These are phyloP conservation scores for honey bee (Apis mellifera) DNA, from an alignment of 1,140 invertebrate species.

Conservation along the genomic window Amel_HAv3.1 CM009935.2:5831501-5832000, in stretches of 20 bases:
- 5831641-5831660: background rate
- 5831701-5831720: background rate
- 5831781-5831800: background rate
- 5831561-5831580: conserved; percentile 11
- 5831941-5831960: background rate
- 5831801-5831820: background rate
- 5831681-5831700: background rate
- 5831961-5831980: background rate
- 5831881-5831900: conserved; percentile 22
- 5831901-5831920: conserved; percentile 1
- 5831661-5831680: background rate
- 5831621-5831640: conserved; percentile 11
- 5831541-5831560: conserved; percentile 7
- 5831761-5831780: background rate
- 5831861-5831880: conserved; percentile 30
- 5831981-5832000: conserved; percentile 7
- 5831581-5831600: background rate
- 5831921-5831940: conserved; percentile 27
- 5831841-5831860: conserved; percentile 10
- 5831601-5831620: conserved; percentile 36
- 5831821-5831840: background rate
- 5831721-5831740: background rate
- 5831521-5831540: background rate
- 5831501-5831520: background rate
- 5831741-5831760: background rate